Percentiles rank a stretch among this genome's conserved stretches.
These are phyloP conservation scores for Sabellastarte sp. DNA, from an alignment of 2,888 invertebrate species.

Conservation along the genomic window DNA sequence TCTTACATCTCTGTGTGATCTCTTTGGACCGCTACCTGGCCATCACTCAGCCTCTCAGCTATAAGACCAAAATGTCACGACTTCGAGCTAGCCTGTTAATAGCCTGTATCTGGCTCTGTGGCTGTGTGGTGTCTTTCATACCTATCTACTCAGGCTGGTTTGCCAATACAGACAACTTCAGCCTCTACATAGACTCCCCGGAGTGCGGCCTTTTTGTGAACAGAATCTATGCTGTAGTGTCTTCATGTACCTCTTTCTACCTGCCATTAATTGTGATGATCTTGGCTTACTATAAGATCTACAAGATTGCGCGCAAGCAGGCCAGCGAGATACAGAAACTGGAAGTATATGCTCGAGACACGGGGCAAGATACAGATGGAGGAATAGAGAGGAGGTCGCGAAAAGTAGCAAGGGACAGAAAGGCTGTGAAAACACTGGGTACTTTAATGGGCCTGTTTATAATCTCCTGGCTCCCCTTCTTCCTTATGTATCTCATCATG, in stretches of 20 bases:
- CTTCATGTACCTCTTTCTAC: constrained; percentile 50
- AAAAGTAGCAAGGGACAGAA: constrained; percentile 27
- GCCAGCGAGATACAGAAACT: constrained; percentile 13
- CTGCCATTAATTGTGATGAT: constrained; percentile 50
- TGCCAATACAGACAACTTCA: constrained; percentile 60
- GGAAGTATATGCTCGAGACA: background rate
- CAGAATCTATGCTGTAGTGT: constrained; percentile 47
- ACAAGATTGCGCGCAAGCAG: constrained; percentile 45
- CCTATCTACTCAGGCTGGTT: constrained; percentile 55
- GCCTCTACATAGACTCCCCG: constrained; percentile 15
- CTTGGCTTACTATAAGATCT: constrained; percentile 46
- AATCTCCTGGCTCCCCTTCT: constrained; percentile 37
- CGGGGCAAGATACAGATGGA: background rate
- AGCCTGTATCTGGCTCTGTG: constrained; percentile 42
- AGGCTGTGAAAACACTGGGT: constrained; percentile 36
- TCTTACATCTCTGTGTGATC: constrained; percentile 52
- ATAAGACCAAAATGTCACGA: constrained; percentile 41
- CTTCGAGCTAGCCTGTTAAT: constrained; percentile 38
- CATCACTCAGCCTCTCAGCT: constrained; percentile 48
- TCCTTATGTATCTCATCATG: constrained; percentile 34
- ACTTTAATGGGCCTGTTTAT: constrained; percentile 36
- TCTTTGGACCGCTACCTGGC: constrained; percentile 50
- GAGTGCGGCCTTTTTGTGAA: constrained; percentile 41
- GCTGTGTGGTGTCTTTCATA: constrained; percentile 50
- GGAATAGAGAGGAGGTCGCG: constrained; percentile 12